phyloP scores from a whole-genome alignment of 2,888 invertebrate genomes.

The Eupithecia subumbrata region DNA sequence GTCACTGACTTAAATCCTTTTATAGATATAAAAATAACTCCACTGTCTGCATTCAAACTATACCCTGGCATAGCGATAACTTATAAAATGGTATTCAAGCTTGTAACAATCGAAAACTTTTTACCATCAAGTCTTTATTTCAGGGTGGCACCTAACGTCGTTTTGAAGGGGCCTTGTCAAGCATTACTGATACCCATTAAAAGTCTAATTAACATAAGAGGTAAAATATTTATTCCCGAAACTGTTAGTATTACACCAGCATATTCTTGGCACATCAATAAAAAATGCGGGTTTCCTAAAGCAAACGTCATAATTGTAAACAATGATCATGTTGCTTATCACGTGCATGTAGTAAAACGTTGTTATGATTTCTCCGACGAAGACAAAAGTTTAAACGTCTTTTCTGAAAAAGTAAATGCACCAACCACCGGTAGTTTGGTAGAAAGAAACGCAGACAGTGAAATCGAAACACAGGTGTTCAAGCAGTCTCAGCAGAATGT shows the following conservation, averaged over 20 bases:
- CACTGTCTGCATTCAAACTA: slow-evolving; percentile 57
- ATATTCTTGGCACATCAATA: slow-evolving; percentile 68
- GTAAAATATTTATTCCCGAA: slow-evolving; percentile 54
- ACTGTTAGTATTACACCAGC: slow-evolving; percentile 59
- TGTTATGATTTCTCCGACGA: slow-evolving; percentile 42
- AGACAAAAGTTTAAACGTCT: slow-evolving; percentile 40
- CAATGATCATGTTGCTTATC: slow-evolving; percentile 55
- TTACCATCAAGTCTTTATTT: slow-evolving; percentile 57
- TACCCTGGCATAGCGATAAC: slow-evolving; percentile 63
- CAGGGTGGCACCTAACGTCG: slow-evolving; percentile 57
- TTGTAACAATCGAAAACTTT: slow-evolving; percentile 54
- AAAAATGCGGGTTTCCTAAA: slow-evolving; percentile 54
- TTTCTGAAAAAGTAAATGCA: slow-evolving; percentile 50
- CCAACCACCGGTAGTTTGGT: slow-evolving; percentile 53
- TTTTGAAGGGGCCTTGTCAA: slow-evolving; percentile 49
- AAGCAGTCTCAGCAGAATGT: not conserved
- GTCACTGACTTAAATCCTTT: slow-evolving; percentile 59
- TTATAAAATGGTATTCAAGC: slow-evolving; percentile 59
- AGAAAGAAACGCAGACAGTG: not conserved
- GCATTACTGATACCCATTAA: slow-evolving; percentile 62
- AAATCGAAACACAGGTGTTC: not conserved
- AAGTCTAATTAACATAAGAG: slow-evolving; percentile 47
- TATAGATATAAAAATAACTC: slow-evolving; percentile 53
- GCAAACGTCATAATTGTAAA: slow-evolving; percentile 53
- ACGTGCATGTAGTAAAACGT: slow-evolving; percentile 61